Evolutionary conservation across 2,797 vertebrate genomes (phyloP).

Genomic region (Apogon talboti): DNA sequence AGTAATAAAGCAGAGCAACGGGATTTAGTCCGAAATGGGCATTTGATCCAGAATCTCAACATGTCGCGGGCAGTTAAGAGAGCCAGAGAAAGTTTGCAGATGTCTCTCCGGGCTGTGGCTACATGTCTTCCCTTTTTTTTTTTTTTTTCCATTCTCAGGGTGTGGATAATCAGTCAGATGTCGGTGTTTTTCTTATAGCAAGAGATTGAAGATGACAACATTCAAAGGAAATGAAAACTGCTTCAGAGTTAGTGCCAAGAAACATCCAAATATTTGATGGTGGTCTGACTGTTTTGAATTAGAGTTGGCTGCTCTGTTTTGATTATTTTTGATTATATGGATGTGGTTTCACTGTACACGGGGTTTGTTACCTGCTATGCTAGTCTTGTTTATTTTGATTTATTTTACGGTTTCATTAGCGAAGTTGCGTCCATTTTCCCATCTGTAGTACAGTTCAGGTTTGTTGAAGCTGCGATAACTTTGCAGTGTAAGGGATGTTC

Average conservation of each 20-base stretch:
- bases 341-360: not conserved
- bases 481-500: constrained; percentile 12
- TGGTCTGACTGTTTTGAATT: not conserved
- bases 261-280: constrained; percentile 8
- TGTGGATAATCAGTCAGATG: not conserved
- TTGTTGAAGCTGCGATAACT: constrained; percentile 1
- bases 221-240: not conserved
- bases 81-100: constrained; percentile 1
- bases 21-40: constrained; percentile 35
- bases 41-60: constrained; percentile 43
- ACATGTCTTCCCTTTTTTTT: not conserved
- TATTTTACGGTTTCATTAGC: no score
- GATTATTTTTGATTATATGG: not conserved
- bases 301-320: not conserved
- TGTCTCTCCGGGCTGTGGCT: no score
- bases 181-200: not conserved
- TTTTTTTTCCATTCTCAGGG: not conserved
- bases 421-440: not conserved
- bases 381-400: constrained; percentile 1
- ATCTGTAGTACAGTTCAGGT: not conserved
- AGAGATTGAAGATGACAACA: not conserved
- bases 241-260: not conserved
- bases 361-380: not conserved
- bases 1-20: constrained; percentile 56
- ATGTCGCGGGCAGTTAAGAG: constrained; percentile 1